phyloP scores from a whole-genome alignment of 2,888 invertebrate species.

The Keiferia lycopersicella region DNA sequence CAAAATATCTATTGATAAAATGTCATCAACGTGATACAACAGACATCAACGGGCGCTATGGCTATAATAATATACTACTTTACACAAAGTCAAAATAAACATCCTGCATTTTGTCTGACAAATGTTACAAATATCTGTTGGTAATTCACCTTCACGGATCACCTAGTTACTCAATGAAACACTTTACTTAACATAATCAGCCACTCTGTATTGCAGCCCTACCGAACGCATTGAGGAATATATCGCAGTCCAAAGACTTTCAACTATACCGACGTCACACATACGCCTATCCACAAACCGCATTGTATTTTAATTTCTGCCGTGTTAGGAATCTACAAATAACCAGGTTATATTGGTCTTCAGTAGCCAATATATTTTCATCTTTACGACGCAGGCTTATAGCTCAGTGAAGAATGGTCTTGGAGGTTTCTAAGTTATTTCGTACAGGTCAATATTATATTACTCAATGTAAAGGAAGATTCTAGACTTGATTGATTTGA shows the following conservation, averaged over 20 bases:
- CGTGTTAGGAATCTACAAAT: constrained; percentile 68
- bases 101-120: not conserved
- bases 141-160: not conserved
- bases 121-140: not conserved
- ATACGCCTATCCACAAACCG: constrained; percentile 59
- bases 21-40: not conserved
- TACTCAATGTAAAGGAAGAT: constrained; percentile 18
- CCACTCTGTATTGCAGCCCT: constrained; percentile 45
- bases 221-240: constrained; percentile 58
- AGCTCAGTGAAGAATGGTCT: constrained; percentile 7
- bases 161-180: constrained; percentile 20
- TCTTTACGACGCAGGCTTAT: not conserved
- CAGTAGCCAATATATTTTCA: constrained; percentile 20
- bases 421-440: constrained; percentile 10
- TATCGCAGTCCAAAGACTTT: constrained; percentile 68
- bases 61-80: no score
- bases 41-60: constrained; percentile 9
- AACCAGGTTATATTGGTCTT: constrained; percentile 40
- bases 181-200: constrained; percentile 25
- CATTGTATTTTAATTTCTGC: constrained; percentile 74
- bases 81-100: no score
- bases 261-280: constrained; percentile 71
- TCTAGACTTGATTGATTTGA: constrained; percentile 20
- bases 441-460: constrained; percentile 17
- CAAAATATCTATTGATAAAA: not conserved